phyloP scores from a whole-genome alignment of 2,888 invertebrate species.

The Therioaphis trifolii region DNA sequence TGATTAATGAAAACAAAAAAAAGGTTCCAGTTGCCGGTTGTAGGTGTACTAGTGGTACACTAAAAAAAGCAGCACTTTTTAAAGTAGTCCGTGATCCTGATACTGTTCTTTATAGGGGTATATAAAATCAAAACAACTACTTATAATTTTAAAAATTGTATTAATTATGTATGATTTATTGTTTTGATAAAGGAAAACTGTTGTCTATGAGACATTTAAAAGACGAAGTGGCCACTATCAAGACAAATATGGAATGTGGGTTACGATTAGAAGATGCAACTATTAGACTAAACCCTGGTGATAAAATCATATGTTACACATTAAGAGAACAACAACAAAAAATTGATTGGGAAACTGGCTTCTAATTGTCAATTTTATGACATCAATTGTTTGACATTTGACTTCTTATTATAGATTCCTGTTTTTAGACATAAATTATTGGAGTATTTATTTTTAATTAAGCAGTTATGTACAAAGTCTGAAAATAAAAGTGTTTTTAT shows the following conservation, averaged over 20 bases:
- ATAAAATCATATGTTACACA: conserved; percentile 82
- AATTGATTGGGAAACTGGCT: conserved; percentile 83
- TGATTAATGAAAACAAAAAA: conserved; percentile 82
- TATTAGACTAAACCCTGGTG: conserved; percentile 79
- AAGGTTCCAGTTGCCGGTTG: conserved; percentile 91
- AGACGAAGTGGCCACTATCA: conserved; percentile 84
- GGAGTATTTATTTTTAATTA: not conserved
- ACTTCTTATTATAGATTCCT: not conserved
- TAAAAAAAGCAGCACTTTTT: conserved; percentile 77
- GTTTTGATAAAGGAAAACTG: conserved; percentile 73
- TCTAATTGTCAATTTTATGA: conserved; percentile 7
- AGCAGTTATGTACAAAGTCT: not conserved
- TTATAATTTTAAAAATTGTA: conserved; percentile 19
- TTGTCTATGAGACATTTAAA: conserved; percentile 90
- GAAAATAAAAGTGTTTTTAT: conserved; percentile 14
- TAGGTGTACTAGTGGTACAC: conserved; percentile 80
- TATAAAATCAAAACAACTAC: not conserved
- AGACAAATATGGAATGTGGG: conserved; percentile 90
- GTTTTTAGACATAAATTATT: not conserved
- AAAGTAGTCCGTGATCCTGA: conserved; percentile 76
- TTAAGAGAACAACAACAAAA: conserved; percentile 74
- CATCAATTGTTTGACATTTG: not conserved
- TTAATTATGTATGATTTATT: conserved; percentile 56
- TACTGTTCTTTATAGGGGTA: conserved; percentile 59
- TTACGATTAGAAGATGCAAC: conserved; percentile 77